Percentiles rank a stretch among this genome's conserved stretches.
Evolutionary conservation across 2,797 vertebrate species (phyloP).

Genomic region (Trachops cirrhosus): DNA sequence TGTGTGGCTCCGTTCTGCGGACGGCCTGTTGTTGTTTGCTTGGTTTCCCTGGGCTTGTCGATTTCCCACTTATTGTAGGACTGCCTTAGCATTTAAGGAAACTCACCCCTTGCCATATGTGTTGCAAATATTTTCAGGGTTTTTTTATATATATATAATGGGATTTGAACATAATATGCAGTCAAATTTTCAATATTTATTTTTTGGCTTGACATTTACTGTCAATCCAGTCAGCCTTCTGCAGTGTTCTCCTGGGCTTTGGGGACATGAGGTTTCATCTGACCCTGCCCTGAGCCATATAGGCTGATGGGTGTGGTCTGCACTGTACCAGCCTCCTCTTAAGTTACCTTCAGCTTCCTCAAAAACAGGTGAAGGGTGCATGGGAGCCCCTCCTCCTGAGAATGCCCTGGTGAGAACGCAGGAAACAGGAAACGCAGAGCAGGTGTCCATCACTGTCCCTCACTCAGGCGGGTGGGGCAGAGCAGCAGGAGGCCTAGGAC

Average conservation of each 20-base stretch:
- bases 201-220: slow-evolving; percentile 68
- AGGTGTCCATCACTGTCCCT: rapidly evolving
- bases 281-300: not conserved
- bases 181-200: slow-evolving; percentile 70
- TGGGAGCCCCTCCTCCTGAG: not conserved
- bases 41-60: not conserved
- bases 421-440: not conserved
- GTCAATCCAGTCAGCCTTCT: slow-evolving; percentile 28
- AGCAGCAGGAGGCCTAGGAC: not conserved
- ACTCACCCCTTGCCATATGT: slow-evolving; percentile 60
- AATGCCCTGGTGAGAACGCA: not conserved
- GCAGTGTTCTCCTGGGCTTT: not conserved
- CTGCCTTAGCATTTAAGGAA: slow-evolving; percentile 51
- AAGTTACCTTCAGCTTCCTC: not conserved
- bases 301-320: not conserved
- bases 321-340: not conserved
- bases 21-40: not conserved
- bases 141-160: not conserved
- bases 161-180: slow-evolving; percentile 61
- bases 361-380: not conserved
- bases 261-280: not conserved
- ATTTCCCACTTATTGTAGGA: not conserved
- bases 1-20: not conserved
- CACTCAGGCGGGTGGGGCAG: too few relatives aligned
- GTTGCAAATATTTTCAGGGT: slow-evolving; percentile 69